phyloP scores from a whole-genome alignment of 1,140 invertebrate genomes.

The Dendrolimus kikuchii region DNA sequence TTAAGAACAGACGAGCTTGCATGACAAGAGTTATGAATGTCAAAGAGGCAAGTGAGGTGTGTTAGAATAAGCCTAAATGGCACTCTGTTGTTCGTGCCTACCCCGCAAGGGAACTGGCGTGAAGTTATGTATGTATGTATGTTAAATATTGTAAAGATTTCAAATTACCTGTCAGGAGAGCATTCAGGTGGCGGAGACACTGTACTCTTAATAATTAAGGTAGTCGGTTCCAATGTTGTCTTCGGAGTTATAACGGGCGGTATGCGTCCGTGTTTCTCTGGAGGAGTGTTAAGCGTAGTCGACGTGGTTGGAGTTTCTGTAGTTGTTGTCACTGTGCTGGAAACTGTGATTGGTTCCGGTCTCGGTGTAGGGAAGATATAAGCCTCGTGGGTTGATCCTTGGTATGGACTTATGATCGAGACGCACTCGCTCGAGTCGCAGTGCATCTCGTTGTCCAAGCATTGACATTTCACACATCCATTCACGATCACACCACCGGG shows the following conservation, averaged over 20 bases:
- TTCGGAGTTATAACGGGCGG: constrained; percentile 8
- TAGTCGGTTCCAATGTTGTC: constrained; percentile 17
- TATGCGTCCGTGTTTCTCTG: constrained; percentile 12
- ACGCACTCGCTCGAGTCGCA: constrained; percentile 74
- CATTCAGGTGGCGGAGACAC: constrained; percentile 56
- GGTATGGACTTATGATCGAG: constrained; percentile 10
- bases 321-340: constrained; percentile 4
- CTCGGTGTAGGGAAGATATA: constrained; percentile 16
- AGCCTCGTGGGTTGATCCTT: constrained; percentile 21
- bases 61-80: too few relatives aligned
- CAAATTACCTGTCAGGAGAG: constrained; percentile 27
- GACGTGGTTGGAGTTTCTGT: constrained; percentile 7
- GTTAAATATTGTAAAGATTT: too few relatives aligned
- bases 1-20: too few relatives aligned
- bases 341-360: too few relatives aligned
- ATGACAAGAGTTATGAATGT: too few relatives aligned
- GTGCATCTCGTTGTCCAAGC: constrained; percentile 81
- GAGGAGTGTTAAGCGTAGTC: constrained; percentile 6
- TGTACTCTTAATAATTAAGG: constrained; percentile 35
- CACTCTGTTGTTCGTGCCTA: too few relatives aligned
- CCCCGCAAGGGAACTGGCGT: too few relatives aligned
- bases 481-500: constrained; percentile 75
- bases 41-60: too few relatives aligned
- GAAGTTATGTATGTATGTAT: too few relatives aligned
- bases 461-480: constrained; percentile 82